Base-by-base conservation (phyloP, 92 coral and sea anemone genomes). In the Palythoa heliodiscus region DNA sequence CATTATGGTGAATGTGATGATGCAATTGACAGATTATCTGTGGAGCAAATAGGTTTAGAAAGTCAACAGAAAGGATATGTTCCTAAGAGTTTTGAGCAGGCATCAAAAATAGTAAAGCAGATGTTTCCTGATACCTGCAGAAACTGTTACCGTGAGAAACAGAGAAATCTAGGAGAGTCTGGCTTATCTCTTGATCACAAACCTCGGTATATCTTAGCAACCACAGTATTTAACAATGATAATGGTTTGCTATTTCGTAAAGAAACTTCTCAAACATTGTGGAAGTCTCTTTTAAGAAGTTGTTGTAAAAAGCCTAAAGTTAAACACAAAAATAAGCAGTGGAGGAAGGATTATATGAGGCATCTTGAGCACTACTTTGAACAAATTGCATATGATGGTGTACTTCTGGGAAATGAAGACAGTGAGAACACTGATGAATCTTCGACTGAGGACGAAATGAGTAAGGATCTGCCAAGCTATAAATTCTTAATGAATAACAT, bases 1-100 rank as follows among this genome's bases (percentile, higher is more conserved):
- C 95, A 87, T 52, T 93, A 89, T 78, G 14, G 66, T 52, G 87
- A 84, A 11, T 73, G 35, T 71, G 55, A 37, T 8, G 47, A 73
- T 48, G 60, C 74, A 38, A 23, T 11, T 57, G 75, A 52, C 22
- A 15, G 38, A 24, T 14, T 2, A 70, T 66, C 66, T 67, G 73
- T 61, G 78, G 85, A 84, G 67, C 37, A 63, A 69, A 52, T 23
- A 57, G n/a, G 50, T 71, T 83, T 72, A 52, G 54, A 40, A 17
- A 80, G 40, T 50, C 48, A 48, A 47, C 40, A 2, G 24, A 43
- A 22, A 43, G 53, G 60, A 80, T 47, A 20, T 80, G 24, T 12
- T 47, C 25, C 10, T 40, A 70, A 63, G 13, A 67, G 66, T 53
- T 24, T 20, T 48, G 84, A 48, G 16, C 74, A 80, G 35, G 84